Percentiles rank a stretch among this genome's conserved stretches.
Evolutionary conservation across 1,140 invertebrate genomes (phyloP).

Genomic region (Drosophila ananassae): DNA sequence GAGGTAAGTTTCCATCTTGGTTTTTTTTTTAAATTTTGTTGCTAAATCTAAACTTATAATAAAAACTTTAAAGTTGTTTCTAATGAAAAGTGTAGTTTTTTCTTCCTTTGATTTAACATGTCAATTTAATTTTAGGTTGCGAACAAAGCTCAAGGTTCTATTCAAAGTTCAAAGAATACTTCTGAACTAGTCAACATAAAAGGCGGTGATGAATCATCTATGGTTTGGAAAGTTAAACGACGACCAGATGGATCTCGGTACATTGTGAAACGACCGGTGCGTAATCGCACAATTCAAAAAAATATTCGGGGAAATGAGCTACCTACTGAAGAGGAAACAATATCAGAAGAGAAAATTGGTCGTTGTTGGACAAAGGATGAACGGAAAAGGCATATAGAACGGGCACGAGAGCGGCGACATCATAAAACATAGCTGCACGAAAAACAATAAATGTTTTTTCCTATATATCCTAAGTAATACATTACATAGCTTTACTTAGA

Average conservation of each 20-base stretch:
- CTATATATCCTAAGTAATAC: slow-evolving; percentile 1
- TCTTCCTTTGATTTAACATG: neutral
- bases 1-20: slow-evolving; percentile 79
- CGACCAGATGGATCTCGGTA: slow-evolving; percentile 91
- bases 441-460: slow-evolving; percentile 21
- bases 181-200: slow-evolving; percentile 31
- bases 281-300: slow-evolving; percentile 86
- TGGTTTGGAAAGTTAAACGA: slow-evolving; percentile 93
- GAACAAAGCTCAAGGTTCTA: slow-evolving; percentile 35
- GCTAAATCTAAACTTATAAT: too few relatives aligned
- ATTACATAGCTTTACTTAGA: slow-evolving; percentile 12
- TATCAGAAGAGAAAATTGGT: slow-evolving; percentile 92
- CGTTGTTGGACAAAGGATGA: slow-evolving; percentile 93
- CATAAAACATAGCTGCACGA: slow-evolving; percentile 83
- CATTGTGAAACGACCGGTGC: slow-evolving; percentile 89
- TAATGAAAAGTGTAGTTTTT: too few relatives aligned
- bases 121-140: slow-evolving; percentile 43
- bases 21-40: too few relatives aligned
- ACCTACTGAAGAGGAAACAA: slow-evolving; percentile 92
- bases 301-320: slow-evolving; percentile 88
- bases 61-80: too few relatives aligned
- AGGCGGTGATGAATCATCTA: slow-evolving; percentile 79
- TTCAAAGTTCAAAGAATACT: slow-evolving; percentile 21
- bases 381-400: slow-evolving; percentile 90
- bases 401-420: slow-evolving; percentile 88